A percentile compares a stretch with the other conserved stretches of the same genome.
These are phyloP conservation scores for Drosophila baimaii DNA, from an alignment of 1,140 invertebrate species.

Conservation along the genomic window DNA sequence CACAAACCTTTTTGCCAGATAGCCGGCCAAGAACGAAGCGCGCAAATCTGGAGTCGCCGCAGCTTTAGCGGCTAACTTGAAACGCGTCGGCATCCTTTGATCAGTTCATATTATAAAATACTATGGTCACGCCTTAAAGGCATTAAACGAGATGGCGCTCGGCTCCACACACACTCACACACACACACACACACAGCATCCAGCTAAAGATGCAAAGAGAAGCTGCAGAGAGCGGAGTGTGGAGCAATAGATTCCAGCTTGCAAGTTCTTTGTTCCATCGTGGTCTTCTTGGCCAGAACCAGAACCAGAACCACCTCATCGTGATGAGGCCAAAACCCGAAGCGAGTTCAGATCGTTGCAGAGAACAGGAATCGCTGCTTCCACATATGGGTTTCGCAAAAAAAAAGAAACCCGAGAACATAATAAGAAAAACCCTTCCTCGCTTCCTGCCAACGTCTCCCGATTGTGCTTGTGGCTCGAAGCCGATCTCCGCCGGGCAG, in stretches of 20 bases:
- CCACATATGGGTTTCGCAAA: constrained; percentile 71
- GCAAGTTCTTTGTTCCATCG: constrained; percentile 71
- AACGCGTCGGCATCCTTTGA: constrained; percentile 83
- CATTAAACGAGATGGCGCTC: constrained; percentile 85
- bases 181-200: constrained; percentile 19
- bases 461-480: constrained; percentile 32
- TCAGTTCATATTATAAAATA: constrained; percentile 85
- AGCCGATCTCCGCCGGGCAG: constrained; percentile 38
- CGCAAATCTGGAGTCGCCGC: constrained; percentile 75
- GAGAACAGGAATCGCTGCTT: constrained; percentile 71
- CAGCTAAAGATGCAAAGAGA: constrained; percentile 17
- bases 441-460: constrained; percentile 69
- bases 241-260: constrained; percentile 74
- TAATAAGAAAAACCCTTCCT: constrained; percentile 60
- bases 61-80: constrained; percentile 79
- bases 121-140: constrained; percentile 84
- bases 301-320: constrained; percentile 58
- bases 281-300: constrained; percentile 41
- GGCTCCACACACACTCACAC: constrained; percentile 64
- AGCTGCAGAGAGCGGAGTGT: constrained; percentile 40
- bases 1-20: constrained; percentile 53
- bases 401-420: constrained; percentile 23
- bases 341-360: constrained; percentile 38
- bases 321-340: constrained; percentile 57
- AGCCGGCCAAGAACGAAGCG: constrained; percentile 60